Base-by-base conservation (phyloP, 2,888 invertebrate genomes). In the Lasiommata megera region DNA sequence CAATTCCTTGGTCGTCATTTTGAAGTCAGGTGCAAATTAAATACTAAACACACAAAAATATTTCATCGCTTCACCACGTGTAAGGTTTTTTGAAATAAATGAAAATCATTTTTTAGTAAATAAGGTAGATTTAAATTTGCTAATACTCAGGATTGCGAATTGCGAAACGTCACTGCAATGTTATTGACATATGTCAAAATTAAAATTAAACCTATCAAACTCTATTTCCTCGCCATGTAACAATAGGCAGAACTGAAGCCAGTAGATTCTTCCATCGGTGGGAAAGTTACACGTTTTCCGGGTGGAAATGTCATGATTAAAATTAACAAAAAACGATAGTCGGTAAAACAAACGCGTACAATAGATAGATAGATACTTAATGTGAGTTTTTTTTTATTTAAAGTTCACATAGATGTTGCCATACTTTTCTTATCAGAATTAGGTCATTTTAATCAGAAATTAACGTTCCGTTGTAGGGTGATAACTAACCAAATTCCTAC, bases 1-100 rank as follows among this genome's bases (percentile, higher is more conserved):
- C 1, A 92, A 74, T 74, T 92, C 91, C 77, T 91, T 92, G 56
- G 92, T 91, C 54, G 92, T 92, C 92, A 92, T 92, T 69, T 79
- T 88, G 71, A 60, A 60, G 44, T 58, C 28, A 48, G 29, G 18
- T 41, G 36, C 28, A 44, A 54, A 41, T 63, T 52, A 60, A 57
- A 54, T 54, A 53, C 41, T 52, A 60, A 58, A 58, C 47, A 54
- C 38, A 40, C 50, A 52, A 7, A 53, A 43, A 44, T 59, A 44
- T 70, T 63, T 68, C 70, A 74, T 81, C 80, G 84, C 80, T 85
- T 85, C 70, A 84, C 83, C 73, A 84, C 82, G 72, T 77, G 80
- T 68, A 79, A 73, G 62, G 63, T 74, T 74, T 71, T 78, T 80
- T 67, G 67, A 68, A 46, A 16, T 29, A 31, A 31, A 46, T 16